These are phyloP conservation scores for Drosophila kanapiae DNA, from an alignment of 1,140 invertebrate species.

Conservation along the genomic window DNA sequence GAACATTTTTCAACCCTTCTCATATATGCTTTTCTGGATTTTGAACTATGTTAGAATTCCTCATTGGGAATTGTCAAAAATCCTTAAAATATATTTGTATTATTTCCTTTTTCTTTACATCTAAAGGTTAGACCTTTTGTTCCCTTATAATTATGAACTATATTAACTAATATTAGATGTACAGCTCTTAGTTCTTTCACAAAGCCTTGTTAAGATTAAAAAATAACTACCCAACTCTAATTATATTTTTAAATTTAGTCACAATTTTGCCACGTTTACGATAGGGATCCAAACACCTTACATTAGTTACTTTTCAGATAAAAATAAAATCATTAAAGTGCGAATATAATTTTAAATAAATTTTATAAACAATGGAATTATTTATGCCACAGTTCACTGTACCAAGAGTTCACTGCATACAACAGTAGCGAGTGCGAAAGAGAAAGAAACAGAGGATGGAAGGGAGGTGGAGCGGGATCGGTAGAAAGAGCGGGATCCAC, in stretches of 20 bases:
- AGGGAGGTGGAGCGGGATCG: conserved; percentile 20
- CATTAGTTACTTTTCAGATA: not conserved
- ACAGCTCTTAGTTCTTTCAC: not conserved
- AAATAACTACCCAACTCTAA: not conserved
- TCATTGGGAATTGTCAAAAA: too few species aligned
- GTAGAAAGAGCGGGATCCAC: conserved; percentile 62
- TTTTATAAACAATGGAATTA: not conserved
- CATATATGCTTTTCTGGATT: too few species aligned
- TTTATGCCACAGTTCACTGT: conserved; percentile 4
- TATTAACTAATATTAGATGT: not conserved
- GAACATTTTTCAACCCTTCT: too few species aligned
- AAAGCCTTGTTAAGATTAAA: not conserved
- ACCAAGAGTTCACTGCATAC: conserved; percentile 9
- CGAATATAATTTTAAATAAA: too few species aligned
- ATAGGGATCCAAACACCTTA: not conserved
- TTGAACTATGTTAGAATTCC: too few species aligned
- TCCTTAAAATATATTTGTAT: too few species aligned
- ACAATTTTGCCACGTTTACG: not conserved
- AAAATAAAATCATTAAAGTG: not conserved
- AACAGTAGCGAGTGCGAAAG: conserved; percentile 37
- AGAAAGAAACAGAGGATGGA: conserved; percentile 7
- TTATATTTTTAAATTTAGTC: not conserved
- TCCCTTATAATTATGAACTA: too few species aligned
- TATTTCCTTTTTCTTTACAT: too few species aligned
- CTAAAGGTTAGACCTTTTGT: not conserved